phyloP scores from a whole-genome alignment of 2,113 vertebrate genomes.

The Uria lomvia region DNA sequence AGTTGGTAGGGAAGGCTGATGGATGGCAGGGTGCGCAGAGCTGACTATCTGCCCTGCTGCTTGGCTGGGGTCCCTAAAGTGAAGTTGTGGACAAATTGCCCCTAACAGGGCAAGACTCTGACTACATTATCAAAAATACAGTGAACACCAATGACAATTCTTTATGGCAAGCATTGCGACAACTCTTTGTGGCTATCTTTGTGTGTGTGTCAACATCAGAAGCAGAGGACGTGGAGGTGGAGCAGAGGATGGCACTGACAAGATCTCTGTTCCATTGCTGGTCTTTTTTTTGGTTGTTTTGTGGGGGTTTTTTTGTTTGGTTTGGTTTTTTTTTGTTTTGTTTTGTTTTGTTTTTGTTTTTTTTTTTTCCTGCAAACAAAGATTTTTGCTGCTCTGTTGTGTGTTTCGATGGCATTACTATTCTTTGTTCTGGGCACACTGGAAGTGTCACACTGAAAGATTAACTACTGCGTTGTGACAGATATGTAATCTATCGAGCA shows the following conservation, averaged over 20 bases:
- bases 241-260: not conserved
- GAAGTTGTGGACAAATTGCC: fast-evolving
- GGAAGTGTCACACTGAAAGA: not conserved
- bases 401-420: not conserved
- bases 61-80: fast-evolving
- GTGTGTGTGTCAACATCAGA: not conserved
- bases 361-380: fast-evolving
- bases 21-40: not conserved
- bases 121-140: fast-evolving
- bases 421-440: not conserved
- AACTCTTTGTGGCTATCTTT: not conserved
- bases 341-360: too few species aligned
- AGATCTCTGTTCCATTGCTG: not conserved
- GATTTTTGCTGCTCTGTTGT: not conserved
- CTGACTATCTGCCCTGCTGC: not conserved
- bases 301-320: not conserved
- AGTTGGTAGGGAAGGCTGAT: fast-evolving
- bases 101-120: not conserved
- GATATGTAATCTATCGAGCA: not conserved
- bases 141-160: not conserved
- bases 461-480: not conserved
- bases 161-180: not conserved
- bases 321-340: not conserved
- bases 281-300: not conserved
- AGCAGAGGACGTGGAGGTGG: fast-evolving